Percentiles rank a stretch among this genome's conserved stretches.
These are phyloP conservation scores for Trachythela sp. DNA, from an alignment of 64 coral and sea anemone genomes.

Conservation along the genomic window DNA sequence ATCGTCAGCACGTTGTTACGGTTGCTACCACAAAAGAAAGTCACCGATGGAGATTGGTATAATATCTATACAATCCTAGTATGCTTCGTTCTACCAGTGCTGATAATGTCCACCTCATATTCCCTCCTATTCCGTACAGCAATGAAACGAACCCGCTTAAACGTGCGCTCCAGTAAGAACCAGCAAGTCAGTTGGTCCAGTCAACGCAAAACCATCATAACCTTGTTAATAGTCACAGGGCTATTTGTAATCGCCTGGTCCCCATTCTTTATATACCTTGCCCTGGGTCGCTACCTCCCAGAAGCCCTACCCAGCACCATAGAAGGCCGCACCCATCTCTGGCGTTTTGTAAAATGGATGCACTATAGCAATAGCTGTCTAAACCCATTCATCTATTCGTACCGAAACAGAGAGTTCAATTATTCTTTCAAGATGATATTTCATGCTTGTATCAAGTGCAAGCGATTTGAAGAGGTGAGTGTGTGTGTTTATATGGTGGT, in stretches of 20 bases:
- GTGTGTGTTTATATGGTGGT: too few relatives aligned
- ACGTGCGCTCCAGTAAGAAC: constrained; percentile 28
- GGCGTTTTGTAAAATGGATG: constrained; percentile 61
- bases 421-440: not conserved
- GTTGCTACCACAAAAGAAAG: constrained; percentile 43
- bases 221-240: constrained; percentile 54
- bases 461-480: not conserved
- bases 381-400: constrained; percentile 60
- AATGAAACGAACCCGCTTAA: constrained; percentile 44
- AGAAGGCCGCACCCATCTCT: constrained; percentile 28
- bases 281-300: constrained; percentile 47
- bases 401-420: constrained; percentile 54
- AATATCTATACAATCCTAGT: constrained; percentile 60
- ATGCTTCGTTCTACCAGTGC: constrained; percentile 61
- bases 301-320: constrained; percentile 26
- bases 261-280: constrained; percentile 44
- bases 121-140: not conserved
- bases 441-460: not conserved
- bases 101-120: constrained; percentile 61
- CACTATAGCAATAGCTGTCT: constrained; percentile 60
- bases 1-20: constrained; percentile 51
- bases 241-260: constrained; percentile 61
- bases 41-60: constrained; percentile 45
- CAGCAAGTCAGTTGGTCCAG: constrained; percentile 6
- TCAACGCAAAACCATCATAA: constrained; percentile 42